phyloP scores from a whole-genome alignment of 2,888 invertebrate genomes.

The Drosophila macrospina region DNA sequence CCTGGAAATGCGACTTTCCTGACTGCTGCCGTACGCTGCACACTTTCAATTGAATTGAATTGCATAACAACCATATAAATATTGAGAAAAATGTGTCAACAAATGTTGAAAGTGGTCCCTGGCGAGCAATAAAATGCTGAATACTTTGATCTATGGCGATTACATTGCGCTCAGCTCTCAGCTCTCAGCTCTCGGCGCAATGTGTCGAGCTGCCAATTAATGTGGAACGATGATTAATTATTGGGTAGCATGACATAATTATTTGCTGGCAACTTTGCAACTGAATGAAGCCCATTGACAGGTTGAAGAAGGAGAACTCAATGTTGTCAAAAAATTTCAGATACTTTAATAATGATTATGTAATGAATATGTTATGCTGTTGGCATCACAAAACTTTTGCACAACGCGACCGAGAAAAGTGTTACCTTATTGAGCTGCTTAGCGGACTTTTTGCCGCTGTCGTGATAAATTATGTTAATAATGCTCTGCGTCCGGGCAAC shows the following conservation, averaged over 20 bases:
- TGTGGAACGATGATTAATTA: slow-evolving; percentile 74
- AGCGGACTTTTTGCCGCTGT: slow-evolving; percentile 62
- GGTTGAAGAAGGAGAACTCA: slow-evolving; percentile 18
- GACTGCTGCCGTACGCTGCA: too few species aligned
- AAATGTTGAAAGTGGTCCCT: slow-evolving; percentile 55
- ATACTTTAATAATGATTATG: slow-evolving; percentile 59
- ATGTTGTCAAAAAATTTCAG: slow-evolving; percentile 23
- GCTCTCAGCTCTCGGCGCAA: background rate
- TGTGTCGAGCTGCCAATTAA: slow-evolving; percentile 57
- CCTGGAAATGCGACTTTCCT: too few species aligned
- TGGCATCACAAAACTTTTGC: slow-evolving; percentile 25
- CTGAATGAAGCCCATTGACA: slow-evolving; percentile 61
- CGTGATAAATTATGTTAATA: slow-evolving; percentile 82
- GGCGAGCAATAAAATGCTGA: slow-evolving; percentile 51
- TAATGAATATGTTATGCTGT: slow-evolving; percentile 71
- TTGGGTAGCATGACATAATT: slow-evolving; percentile 69
- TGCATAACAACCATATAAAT: background rate
- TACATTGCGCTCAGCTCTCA: background rate
- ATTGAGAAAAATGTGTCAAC: background rate
- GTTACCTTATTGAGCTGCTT: slow-evolving; percentile 78
- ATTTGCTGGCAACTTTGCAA: slow-evolving; percentile 53
- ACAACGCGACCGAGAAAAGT: slow-evolving; percentile 56
- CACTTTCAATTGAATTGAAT: background rate
- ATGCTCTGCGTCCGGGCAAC: slow-evolving; percentile 62
- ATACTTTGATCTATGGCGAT: slow-evolving; percentile 31